phyloP scores from a whole-genome alignment of 2,797 vertebrate genomes.

The Amazona ochrocephala region DNA sequence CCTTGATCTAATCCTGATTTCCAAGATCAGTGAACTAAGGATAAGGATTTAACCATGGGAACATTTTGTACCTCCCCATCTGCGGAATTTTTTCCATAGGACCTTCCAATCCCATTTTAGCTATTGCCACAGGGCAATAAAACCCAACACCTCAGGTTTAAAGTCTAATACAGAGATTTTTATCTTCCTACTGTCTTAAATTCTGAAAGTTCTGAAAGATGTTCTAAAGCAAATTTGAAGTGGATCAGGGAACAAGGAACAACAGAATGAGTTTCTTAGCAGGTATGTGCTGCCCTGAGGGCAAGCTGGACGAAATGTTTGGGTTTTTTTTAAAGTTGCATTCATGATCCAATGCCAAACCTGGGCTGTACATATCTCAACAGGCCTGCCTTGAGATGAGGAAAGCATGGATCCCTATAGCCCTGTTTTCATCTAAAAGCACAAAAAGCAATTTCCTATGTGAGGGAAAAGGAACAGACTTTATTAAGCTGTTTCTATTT shows the following conservation, averaged over 20 bases:
- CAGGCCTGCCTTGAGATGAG: background rate
- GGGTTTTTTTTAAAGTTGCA: rapidly evolving
- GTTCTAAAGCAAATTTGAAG: background rate
- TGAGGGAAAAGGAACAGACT: background rate
- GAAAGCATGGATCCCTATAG: background rate
- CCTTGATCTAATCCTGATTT: background rate
- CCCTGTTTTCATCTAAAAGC: background rate
- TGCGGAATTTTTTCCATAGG: background rate
- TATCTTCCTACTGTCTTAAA: background rate
- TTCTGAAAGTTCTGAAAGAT: background rate
- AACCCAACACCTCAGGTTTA: background rate
- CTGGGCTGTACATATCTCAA: background rate
- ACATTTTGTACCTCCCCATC: background rate
- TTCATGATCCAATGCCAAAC: background rate
- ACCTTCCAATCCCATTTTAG: background rate
- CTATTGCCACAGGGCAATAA: background rate
- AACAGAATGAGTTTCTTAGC: background rate
- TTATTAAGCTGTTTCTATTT: background rate
- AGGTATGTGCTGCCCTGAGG: background rate
- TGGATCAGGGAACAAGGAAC: background rate
- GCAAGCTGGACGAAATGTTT: background rate
- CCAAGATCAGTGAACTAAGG: background rate
- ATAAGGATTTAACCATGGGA: background rate
- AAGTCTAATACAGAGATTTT: background rate
- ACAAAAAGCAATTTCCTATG: background rate